Conservation (phyloP, 2,113 vertebrate genomes). For the Galeopterus variegatus region DNA sequence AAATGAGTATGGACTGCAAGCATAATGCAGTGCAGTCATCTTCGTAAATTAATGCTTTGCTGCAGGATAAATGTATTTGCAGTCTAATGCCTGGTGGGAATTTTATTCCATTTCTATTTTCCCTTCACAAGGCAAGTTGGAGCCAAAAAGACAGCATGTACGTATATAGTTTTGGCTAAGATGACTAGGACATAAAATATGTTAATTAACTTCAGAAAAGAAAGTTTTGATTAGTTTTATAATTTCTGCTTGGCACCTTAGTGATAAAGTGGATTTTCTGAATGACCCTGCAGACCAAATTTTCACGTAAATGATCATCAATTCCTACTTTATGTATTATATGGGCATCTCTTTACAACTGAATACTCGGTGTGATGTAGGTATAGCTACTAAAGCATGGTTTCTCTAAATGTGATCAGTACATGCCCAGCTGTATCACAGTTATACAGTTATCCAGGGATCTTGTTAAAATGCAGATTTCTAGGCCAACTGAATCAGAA, state of each 20-base stretch:
- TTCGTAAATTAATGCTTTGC: slow-evolving; percentile 75
- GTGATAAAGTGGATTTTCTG: slow-evolving; percentile 55
- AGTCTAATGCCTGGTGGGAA: slow-evolving; percentile 62
- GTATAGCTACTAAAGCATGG: background rate
- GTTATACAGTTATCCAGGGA: background rate
- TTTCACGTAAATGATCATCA: slow-evolving; percentile 1
- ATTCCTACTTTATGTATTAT: background rate
- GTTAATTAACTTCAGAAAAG: slow-evolving; percentile 81
- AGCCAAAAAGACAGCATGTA: slow-evolving; percentile 78
- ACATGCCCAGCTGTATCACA: background rate
- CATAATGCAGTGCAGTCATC: slow-evolving; percentile 65
- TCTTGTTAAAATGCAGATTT: slow-evolving; percentile 9
- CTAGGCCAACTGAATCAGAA: background rate
- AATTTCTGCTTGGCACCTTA: slow-evolving; percentile 71
- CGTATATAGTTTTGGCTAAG: slow-evolving; percentile 74
- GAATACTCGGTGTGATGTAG: background rate
- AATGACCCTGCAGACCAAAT: slow-evolving; percentile 56
- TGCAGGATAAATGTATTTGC: slow-evolving; percentile 73
- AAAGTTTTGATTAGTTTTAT: slow-evolving; percentile 81
- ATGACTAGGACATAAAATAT: slow-evolving; percentile 78
- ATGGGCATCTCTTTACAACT: background rate
- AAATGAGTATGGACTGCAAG: slow-evolving; percentile 52
- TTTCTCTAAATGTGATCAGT: slow-evolving; percentile 25
- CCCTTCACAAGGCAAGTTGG: slow-evolving; percentile 68
- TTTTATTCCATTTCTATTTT: slow-evolving; percentile 73